Evolutionary conservation across 2,888 invertebrate species (phyloP).

Genomic region (Hirtodrosophila trivittata): DNA sequence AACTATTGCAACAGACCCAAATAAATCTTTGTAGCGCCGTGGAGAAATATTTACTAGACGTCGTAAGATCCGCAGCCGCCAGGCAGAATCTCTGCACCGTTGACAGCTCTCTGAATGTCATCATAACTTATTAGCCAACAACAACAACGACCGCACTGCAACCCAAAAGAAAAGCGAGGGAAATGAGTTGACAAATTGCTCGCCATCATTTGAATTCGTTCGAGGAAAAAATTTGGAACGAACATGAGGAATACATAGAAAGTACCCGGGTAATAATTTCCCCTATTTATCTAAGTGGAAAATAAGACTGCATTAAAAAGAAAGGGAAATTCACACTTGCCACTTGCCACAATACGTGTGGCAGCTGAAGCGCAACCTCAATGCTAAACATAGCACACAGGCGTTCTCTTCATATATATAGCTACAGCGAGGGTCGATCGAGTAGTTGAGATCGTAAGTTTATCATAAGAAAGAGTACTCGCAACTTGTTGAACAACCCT

Average conservation of each 20-base stretch:
- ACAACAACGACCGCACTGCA: not conserved
- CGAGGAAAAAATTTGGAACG: conserved; percentile 45
- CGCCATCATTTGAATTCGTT: conserved; percentile 41
- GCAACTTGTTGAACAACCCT: too few species aligned
- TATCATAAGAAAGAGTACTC: too few species aligned
- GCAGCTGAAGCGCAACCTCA: conserved; percentile 65
- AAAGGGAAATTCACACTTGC: conserved; percentile 44
- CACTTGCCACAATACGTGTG: conserved; percentile 39
- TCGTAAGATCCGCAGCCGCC: conserved; percentile 5
- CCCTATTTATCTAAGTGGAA: conserved; percentile 3
- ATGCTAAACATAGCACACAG: conserved; percentile 53
- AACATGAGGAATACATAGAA: conserved; percentile 14
- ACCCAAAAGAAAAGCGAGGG: conserved; percentile 19
- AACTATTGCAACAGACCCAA: conserved; percentile 64
- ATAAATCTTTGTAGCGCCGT: conserved; percentile 64
- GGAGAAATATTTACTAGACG: conserved; percentile 31
- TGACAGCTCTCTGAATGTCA: conserved; percentile 74
- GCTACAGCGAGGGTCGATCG: conserved; percentile 12
- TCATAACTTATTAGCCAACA: conserved; percentile 61
- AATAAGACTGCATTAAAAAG: conserved; percentile 6
- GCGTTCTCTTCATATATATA: conserved; percentile 50
- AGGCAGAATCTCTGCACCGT: conserved; percentile 28
- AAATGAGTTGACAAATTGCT: conserved; percentile 73
- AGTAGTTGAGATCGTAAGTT: not conserved
- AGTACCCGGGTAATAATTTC: conserved; percentile 45